Conservation (phyloP, 2,797 vertebrate species). For the Anolis apletophallus region DNA sequence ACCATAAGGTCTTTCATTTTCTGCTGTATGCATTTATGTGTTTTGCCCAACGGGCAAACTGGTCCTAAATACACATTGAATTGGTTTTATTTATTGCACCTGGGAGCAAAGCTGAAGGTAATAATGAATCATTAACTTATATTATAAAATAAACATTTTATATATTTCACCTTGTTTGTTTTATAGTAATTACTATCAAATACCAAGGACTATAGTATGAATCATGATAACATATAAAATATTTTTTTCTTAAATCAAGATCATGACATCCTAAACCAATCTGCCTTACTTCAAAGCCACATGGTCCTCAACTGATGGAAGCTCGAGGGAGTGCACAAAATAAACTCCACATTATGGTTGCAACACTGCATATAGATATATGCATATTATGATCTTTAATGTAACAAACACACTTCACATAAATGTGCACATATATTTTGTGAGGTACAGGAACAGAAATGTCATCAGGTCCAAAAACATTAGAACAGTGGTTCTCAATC, state of each 20-base stretch:
- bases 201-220: conserved; percentile 59
- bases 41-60: background rate
- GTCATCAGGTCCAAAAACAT: too few relatives aligned
- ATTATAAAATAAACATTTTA: conserved; percentile 56
- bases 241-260: conserved; percentile 61
- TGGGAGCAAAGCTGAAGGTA: conserved; percentile 42
- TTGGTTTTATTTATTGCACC: conserved; percentile 40
- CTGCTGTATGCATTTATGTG: background rate
- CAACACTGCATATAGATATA: conserved; percentile 40
- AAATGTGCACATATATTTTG: too few relatives aligned
- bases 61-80: conserved; percentile 23
- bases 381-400: background rate
- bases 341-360: conserved; percentile 53
- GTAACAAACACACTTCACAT: too few relatives aligned
- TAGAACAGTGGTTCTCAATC: too few relatives aligned
- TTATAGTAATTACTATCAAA: conserved; percentile 59
- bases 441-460: too few relatives aligned
- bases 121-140: conserved; percentile 41
- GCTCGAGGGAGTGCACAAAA: conserved; percentile 38
- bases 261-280: conserved; percentile 64
- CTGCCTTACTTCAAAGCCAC: conserved; percentile 59
- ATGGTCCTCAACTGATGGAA: conserved; percentile 54
- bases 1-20: background rate
- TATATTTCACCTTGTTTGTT: conserved; percentile 61
- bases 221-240: conserved; percentile 59